phyloP scores from a whole-genome alignment of 2,888 invertebrate species.

The Sipunculus nudus region DNA sequence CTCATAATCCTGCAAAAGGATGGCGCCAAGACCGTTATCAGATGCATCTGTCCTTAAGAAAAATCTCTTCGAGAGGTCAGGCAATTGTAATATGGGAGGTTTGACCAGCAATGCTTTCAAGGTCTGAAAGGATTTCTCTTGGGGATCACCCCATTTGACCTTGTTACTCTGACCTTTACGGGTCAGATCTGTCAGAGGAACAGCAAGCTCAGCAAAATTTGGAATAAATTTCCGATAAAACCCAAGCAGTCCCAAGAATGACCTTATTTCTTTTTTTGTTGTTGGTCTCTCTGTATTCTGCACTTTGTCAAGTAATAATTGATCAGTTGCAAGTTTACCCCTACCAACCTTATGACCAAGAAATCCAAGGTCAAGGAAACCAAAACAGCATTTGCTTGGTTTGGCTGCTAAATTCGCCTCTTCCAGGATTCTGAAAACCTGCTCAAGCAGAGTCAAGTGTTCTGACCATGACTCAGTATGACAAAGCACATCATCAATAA shows the following conservation, averaged over 20 bases:
- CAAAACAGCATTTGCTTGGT: constrained; percentile 16
- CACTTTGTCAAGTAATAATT: constrained; percentile 5
- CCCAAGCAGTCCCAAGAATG: constrained; percentile 11
- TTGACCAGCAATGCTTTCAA: constrained; percentile 18
- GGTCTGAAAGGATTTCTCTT: constrained; percentile 16
- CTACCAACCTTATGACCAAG: constrained; percentile 14
- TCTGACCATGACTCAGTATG: constrained; percentile 6
- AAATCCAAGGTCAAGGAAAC: constrained; percentile 1
- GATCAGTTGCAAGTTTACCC: background rate
- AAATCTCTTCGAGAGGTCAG: constrained; percentile 28
- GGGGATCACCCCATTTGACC: constrained; percentile 24
- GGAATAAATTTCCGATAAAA: constrained; percentile 21
- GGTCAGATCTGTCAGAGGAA: constrained; percentile 33
- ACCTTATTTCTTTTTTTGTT: constrained; percentile 9
- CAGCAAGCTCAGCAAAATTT: constrained; percentile 22
- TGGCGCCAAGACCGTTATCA: constrained; percentile 39
- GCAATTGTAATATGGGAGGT: constrained; percentile 28
- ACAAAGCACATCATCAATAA: constrained; percentile 15
- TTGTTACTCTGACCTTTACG: constrained; percentile 18
- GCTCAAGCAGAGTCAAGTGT: constrained; percentile 1
- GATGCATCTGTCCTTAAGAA: constrained; percentile 40
- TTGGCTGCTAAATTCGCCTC: background rate
- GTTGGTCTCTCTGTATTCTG: background rate
- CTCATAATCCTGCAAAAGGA: constrained; percentile 29
- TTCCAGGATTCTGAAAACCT: constrained; percentile 1